Conservation (phyloP, 2,113 vertebrate genomes). For the Myotis brandtii region DNA sequence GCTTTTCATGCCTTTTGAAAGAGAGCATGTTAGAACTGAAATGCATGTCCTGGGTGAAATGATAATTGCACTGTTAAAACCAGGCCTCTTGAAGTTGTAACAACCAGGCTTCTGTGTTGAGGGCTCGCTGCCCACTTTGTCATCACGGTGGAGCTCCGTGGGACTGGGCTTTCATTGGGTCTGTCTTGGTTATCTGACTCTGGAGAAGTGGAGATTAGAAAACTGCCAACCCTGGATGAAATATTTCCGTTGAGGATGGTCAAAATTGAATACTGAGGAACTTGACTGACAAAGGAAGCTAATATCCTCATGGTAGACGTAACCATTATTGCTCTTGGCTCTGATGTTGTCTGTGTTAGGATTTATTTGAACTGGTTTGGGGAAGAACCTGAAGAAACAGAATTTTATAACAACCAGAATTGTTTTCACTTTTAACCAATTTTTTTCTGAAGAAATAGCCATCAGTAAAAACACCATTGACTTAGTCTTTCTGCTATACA, state of each 20-base stretch:
- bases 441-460: constrained; percentile 14
- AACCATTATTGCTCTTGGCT: background rate
- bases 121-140: background rate
- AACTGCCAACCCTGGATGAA: background rate
- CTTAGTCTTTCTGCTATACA: background rate
- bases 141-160: background rate
- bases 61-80: background rate
- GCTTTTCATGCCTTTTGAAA: constrained; percentile 39
- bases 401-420: background rate
- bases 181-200: constrained; percentile 13
- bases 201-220: constrained; percentile 34
- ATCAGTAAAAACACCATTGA: constrained; percentile 23
- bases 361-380: constrained; percentile 54
- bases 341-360: background rate
- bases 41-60: background rate
- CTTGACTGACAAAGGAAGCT: background rate
- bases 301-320: background rate
- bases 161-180: background rate
- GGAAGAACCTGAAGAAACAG: background rate
- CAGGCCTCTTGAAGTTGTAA: background rate
- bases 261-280: constrained; percentile 50
- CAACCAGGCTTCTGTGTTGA: background rate
- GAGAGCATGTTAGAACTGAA: background rate
- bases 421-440: constrained; percentile 27
- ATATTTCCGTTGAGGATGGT: constrained; percentile 17